phyloP scores from a whole-genome alignment of 2,113 vertebrate genomes.

The Noturus placidus region DNA sequence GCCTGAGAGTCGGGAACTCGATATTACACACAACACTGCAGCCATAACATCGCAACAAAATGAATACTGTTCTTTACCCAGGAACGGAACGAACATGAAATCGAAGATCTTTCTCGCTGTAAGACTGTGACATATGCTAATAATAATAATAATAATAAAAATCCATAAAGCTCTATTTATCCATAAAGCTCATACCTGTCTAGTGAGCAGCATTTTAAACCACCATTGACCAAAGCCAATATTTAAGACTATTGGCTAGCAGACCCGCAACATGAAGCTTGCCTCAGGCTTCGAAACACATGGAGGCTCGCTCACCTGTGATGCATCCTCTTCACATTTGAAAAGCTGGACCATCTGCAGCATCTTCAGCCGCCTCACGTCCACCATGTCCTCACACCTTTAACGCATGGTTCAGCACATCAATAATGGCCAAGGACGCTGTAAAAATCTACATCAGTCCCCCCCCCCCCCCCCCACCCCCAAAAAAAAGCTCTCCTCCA shows the following conservation, averaged over 20 bases:
- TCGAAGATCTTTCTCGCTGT: not conserved
- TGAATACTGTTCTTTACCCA: not conserved
- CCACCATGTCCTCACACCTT: constrained; percentile 93
- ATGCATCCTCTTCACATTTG: constrained; percentile 97
- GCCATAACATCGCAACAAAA: not conserved
- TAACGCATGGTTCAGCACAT: constrained; percentile 1
- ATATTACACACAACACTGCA: not conserved
- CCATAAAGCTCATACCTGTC: not conserved
- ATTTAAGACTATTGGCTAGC: not conserved
- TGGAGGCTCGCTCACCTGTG: constrained; percentile 72
- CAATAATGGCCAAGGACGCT: not conserved
- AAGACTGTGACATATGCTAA: not conserved
- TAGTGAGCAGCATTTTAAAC: not conserved
- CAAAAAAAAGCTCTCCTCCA: not conserved
- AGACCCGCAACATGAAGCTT: not conserved
- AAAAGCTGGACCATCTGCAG: constrained; percentile 99
- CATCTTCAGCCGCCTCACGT: constrained; percentile 93
- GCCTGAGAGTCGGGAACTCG: constrained; percentile 70
- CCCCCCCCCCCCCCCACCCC: too few species aligned
- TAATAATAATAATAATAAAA: not conserved
- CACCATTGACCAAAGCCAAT: too few species aligned
- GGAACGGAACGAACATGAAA: not conserved
- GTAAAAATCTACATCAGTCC: not conserved
- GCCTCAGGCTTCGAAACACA: not conserved
- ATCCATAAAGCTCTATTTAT: not conserved